phyloP scores from a whole-genome alignment of 1,140 invertebrate genomes.

The Bombyx mandarina region DNA sequence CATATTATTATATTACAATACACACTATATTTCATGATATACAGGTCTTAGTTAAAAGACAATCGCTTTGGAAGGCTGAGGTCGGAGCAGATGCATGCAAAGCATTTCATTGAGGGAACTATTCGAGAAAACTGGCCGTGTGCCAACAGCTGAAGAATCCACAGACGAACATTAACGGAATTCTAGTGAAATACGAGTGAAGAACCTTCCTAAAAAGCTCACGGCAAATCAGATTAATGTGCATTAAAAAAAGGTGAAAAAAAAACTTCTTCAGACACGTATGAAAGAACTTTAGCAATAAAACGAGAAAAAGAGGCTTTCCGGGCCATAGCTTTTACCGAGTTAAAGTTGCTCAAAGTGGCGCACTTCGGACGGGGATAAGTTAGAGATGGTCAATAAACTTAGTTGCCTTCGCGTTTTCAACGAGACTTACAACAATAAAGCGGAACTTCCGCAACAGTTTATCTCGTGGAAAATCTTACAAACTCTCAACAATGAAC shows the following conservation, averaged over 20 bases:
- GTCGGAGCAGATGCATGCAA: constrained; percentile 11
- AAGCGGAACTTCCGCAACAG: constrained; percentile 26
- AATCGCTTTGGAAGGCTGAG: constrained; percentile 21
- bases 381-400: constrained; percentile 52
- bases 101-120: constrained; percentile 8
- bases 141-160: constrained; percentile 26
- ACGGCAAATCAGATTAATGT: neutral
- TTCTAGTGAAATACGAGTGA: too few relatives aligned
- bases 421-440: constrained; percentile 38
- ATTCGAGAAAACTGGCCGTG: constrained; percentile 26
- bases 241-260: constrained; percentile 2
- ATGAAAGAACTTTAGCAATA: constrained; percentile 60
- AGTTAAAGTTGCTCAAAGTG: constrained; percentile 58
- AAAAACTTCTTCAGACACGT: constrained; percentile 36
- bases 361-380: constrained; percentile 32
- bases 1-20: too few relatives aligned
- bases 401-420: constrained; percentile 30
- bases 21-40: too few relatives aligned
- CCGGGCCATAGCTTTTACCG: constrained; percentile 44
- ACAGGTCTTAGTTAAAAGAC: constrained; percentile 1
- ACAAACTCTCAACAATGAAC: neutral
- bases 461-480: constrained; percentile 25
- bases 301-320: constrained; percentile 53
- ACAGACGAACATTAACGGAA: constrained; percentile 23
- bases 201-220: too few relatives aligned